Conservation (phyloP, 2,797 vertebrate species). For the Myotis myotis region DNA sequence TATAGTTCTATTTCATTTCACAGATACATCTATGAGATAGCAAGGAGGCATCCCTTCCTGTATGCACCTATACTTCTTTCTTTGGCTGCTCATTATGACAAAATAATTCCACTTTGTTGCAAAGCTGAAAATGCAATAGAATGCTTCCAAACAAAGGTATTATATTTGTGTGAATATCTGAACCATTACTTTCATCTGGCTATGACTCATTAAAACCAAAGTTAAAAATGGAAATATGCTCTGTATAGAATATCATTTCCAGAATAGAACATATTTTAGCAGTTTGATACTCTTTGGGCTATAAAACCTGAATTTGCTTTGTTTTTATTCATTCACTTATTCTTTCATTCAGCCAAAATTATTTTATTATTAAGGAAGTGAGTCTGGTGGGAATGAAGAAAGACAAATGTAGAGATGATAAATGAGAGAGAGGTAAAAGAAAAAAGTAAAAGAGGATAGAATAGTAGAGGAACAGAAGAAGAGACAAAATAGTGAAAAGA, state of each 20-base stretch:
- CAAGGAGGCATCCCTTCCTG: conserved; percentile 61
- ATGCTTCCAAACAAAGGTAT: conserved; percentile 69
- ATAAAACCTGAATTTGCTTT: background rate
- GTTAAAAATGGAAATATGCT: background rate
- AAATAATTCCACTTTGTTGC: conserved; percentile 58
- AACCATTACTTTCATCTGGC: background rate
- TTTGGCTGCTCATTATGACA: conserved; percentile 28
- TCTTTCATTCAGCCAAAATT: background rate
- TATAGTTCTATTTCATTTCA: background rate
- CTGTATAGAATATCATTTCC: background rate
- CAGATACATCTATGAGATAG: conserved; percentile 49
- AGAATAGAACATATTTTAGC: background rate
- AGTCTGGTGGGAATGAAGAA: background rate
- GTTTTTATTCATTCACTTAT: background rate
- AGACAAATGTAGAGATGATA: background rate
- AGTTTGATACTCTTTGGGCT: background rate
- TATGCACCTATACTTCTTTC: conserved; percentile 56
- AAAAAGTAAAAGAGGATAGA: background rate
- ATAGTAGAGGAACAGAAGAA: background rate
- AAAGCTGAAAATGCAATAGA: conserved; percentile 53
- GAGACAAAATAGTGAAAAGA: background rate
- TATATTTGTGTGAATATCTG: background rate
- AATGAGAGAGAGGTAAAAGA: background rate
- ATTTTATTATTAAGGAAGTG: background rate
- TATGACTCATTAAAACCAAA: background rate